Base-by-base conservation (phyloP, 2,797 vertebrate species). In the Rhinophrynus dorsalis region DNA sequence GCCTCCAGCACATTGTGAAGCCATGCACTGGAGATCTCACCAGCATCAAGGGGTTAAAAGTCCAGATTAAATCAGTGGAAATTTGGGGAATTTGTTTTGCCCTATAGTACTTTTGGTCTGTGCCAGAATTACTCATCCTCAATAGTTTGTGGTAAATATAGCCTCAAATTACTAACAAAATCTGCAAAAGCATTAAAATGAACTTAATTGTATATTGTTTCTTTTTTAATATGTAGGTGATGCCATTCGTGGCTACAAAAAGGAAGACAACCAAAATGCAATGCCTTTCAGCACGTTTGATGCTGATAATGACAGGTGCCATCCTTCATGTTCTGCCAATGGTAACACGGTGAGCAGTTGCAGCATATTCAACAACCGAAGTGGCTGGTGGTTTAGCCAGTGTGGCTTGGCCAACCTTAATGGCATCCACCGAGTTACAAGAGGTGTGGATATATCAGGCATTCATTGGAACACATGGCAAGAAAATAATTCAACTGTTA, bases 321-420 rank as follows among this genome's bases (percentile, higher is more conserved):
- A 78, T 20, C 93, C 94, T 3, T 66, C 35, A 45, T 96, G 95
- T 77, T 78, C 84, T 21, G 54, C 94, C n/a, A 61, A 60, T 44
- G 87, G 88, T 54, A 83, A 78, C 51, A 80, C 86, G 2, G 85
- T 94, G 51, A 92, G 91, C 82, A 97, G 94, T 82, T 96, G 95
- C 81, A 96, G 95, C 75, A 59, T 82, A 30, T 84, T 88, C 73
- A 85, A 90, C 64, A 92, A 86, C 59, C 86, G 83, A 21, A 96
- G 93, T 0, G 95, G 94, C 5, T 97, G 95, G 94, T 95, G 95
- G 95, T 97, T 96, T 80, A 96, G 76, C 80, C 91, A 88, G 65
- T 96, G 94, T 1, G 94, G 95, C 21, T 84, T 92, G 57, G 92
- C 93, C 17, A 97, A 97, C 76, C 87, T 96, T 51, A 97, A 96